phyloP scores from a whole-genome alignment of 1,140 invertebrate species.

The Arion vulgaris region DNA sequence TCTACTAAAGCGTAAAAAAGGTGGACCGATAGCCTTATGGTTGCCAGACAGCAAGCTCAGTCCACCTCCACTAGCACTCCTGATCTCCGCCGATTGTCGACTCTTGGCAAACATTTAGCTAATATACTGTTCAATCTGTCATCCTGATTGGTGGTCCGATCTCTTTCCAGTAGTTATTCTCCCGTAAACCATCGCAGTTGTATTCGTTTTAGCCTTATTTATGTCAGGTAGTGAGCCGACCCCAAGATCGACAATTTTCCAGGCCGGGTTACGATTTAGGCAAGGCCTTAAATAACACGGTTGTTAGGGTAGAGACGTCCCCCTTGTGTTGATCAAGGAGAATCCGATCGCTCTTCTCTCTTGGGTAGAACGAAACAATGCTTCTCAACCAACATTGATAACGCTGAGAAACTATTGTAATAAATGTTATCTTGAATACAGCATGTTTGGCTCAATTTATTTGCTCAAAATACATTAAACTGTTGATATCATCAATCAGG shows the following conservation, averaged over 20 bases:
- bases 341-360: background rate
- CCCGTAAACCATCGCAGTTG: background rate
- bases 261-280: background rate
- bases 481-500: background rate
- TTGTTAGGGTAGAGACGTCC: background rate
- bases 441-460: slow-evolving; percentile 6
- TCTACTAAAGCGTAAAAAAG: background rate
- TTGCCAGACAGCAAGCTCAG: background rate
- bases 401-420: background rate
- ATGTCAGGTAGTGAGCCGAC: slow-evolving; percentile 3
- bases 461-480: slow-evolving; percentile 3
- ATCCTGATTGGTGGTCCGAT: background rate
- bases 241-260: background rate
- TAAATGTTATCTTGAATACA: slow-evolving; percentile 7
- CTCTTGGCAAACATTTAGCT: slow-evolving; percentile 12
- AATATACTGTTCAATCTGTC: slow-evolving; percentile 17
- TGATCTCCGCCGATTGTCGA: slow-evolving; percentile 1
- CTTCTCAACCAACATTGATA: background rate
- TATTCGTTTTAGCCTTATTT: slow-evolving; percentile 6
- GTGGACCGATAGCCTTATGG: background rate
- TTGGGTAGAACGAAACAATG: background rate
- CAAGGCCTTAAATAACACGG: background rate
- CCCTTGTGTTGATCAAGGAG: background rate
- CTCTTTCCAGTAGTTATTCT: background rate
- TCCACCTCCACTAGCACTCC: background rate